phyloP scores from a whole-genome alignment of 30 jellyfish, hydroid and myxozoan species.

The Pseudorhiza aurosa region DNA sequence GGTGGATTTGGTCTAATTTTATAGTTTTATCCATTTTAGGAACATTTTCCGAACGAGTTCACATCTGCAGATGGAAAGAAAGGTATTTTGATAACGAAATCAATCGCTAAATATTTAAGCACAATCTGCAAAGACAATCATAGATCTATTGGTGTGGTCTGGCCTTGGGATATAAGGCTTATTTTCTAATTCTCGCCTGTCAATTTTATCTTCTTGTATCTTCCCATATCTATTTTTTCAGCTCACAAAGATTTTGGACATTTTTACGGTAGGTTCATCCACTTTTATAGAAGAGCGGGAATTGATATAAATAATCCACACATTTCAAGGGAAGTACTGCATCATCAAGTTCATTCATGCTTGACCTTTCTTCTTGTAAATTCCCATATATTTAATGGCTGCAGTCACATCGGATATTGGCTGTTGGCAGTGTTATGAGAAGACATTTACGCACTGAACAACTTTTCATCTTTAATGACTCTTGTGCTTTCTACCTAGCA shows the following conservation, averaged over 20 bases:
- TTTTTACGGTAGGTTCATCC: constrained; percentile 67
- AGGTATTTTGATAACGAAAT: constrained; percentile 53
- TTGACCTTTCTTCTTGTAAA: too few relatives aligned
- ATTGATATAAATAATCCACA: too few relatives aligned
- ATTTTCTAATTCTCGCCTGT: background rate
- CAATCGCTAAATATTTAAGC: background rate
- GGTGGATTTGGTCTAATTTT: background rate
- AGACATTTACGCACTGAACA: too few relatives aligned
- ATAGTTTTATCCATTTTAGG: constrained; percentile 58
- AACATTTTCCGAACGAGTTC: constrained; percentile 90
- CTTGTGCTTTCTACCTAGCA: too few relatives aligned
- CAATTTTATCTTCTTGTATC: background rate
- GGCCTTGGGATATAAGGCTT: background rate
- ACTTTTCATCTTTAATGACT: too few relatives aligned
- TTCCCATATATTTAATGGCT: too few relatives aligned
- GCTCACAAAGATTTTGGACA: constrained; percentile 94
- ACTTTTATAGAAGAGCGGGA: too few relatives aligned
- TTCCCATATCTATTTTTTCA: constrained; percentile 16
- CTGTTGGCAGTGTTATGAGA: too few relatives aligned
- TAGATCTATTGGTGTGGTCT: background rate
- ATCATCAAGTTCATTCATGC: too few relatives aligned
- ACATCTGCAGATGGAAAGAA: constrained; percentile 96
- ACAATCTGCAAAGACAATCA: background rate
- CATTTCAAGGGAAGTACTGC: too few relatives aligned
- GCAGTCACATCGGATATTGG: too few relatives aligned